These are phyloP conservation scores for Hydrolagus colliei DNA, from an alignment of 2,797 vertebrate genomes.

Conservation along the genomic window DNA sequence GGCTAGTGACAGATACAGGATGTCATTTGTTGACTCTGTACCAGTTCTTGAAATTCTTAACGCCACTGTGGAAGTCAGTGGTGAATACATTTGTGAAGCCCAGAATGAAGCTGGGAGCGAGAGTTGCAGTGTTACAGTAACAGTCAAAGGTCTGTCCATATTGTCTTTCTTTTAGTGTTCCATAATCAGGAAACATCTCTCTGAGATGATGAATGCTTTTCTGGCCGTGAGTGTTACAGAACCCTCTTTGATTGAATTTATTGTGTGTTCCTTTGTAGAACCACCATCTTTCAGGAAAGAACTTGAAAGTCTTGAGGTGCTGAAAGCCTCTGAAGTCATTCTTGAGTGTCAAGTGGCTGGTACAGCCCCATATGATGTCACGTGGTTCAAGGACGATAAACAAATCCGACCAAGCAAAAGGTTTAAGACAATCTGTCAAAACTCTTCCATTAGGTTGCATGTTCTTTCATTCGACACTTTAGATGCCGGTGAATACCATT, in stretches of 20 bases:
- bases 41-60: slow-evolving; percentile 78
- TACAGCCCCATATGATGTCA: slow-evolving; percentile 83
- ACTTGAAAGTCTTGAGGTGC: slow-evolving; percentile 73
- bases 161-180: slow-evolving; percentile 30
- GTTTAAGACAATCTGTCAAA: slow-evolving; percentile 85
- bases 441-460: slow-evolving; percentile 76
- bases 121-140: slow-evolving; percentile 86
- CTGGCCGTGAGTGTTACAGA: slow-evolving; percentile 23
- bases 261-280: slow-evolving; percentile 60
- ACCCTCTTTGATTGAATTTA: slow-evolving; percentile 21
- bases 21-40: slow-evolving; percentile 75
- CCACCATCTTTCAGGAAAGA: slow-evolving; percentile 84
- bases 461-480: slow-evolving; percentile 75
- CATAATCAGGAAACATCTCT: slow-evolving; percentile 25
- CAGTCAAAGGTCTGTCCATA: slow-evolving; percentile 82
- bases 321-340: slow-evolving; percentile 85
- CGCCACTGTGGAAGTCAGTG: slow-evolving; percentile 72
- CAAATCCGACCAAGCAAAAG: slow-evolving; percentile 92
- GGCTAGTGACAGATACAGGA: slow-evolving; percentile 71
- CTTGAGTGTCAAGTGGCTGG: slow-evolving; percentile 92
- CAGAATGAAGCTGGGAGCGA: slow-evolving; percentile 87
- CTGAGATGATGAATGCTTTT: not conserved
- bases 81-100: slow-evolving; percentile 93
- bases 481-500: slow-evolving; percentile 86
- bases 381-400: slow-evolving; percentile 90